A percentile compares a stretch with the other conserved stretches of the same genome.
Conservation (phyloP, 2,113 vertebrate species). For the Callocephalon fimbriatum region DNA sequence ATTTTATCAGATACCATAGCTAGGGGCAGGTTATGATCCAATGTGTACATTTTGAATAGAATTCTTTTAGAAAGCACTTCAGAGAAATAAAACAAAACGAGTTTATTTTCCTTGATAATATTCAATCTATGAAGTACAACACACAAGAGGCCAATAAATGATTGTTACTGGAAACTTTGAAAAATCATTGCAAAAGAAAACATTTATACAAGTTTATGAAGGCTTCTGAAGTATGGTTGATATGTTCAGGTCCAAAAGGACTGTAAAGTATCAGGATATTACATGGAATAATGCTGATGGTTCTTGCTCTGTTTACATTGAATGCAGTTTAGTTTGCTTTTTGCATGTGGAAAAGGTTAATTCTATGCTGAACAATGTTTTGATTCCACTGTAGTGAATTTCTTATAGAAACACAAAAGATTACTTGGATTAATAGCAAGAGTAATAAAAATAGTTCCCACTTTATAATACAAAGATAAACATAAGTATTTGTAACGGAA, state of each 20-base stretch:
- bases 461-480: constrained; percentile 47
- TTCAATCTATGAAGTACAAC: constrained; percentile 1
- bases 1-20: constrained; percentile 50
- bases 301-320: neutral
- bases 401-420: constrained; percentile 44
- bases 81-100: constrained; percentile 49
- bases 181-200: constrained; percentile 68
- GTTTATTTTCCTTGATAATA: constrained; percentile 53
- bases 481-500: neutral
- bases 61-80: constrained; percentile 36
- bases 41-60: neutral
- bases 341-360: constrained; percentile 22
- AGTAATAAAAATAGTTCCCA: constrained; percentile 40
- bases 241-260: constrained; percentile 32
- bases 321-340: constrained; percentile 15
- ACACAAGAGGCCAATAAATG: constrained; percentile 33
- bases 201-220: constrained; percentile 60
- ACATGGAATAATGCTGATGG: neutral
- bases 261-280: constrained; percentile 59
- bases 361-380: constrained; percentile 17
- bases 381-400: constrained; percentile 29
- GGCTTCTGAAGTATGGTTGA: constrained; percentile 58
- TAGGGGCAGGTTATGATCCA: constrained; percentile 21
- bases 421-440: constrained; percentile 40
- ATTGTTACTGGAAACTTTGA: constrained; percentile 66